These are phyloP conservation scores for Agapornis roseicollis DNA, from an alignment of 2,113 vertebrate genomes.

Conservation along the genomic window DNA sequence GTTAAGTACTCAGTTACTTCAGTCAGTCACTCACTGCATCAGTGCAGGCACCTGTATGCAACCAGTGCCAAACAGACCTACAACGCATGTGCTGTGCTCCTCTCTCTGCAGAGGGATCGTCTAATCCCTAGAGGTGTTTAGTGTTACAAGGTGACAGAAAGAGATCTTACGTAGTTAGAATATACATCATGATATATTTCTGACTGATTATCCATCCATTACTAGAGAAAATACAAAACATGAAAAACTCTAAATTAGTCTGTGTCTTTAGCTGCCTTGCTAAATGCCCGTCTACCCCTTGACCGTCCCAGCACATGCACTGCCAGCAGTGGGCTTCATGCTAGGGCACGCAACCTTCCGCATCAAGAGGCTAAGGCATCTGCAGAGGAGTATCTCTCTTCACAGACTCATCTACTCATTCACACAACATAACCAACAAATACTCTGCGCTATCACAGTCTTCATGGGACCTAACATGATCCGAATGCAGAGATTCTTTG, in stretches of 20 bases:
- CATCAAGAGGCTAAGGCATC: slow-evolving; percentile 71
- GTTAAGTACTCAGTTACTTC: neutral
- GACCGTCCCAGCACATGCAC: slow-evolving; percentile 66
- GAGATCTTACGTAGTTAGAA: slow-evolving; percentile 18
- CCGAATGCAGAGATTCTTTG: slow-evolving; percentile 9
- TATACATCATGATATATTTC: neutral
- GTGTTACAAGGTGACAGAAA: slow-evolving; percentile 52
- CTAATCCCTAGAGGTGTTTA: neutral
- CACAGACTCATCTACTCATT: slow-evolving; percentile 49
- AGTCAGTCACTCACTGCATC: neutral
- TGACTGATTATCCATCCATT: slow-evolving; percentile 50
- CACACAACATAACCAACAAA: neutral
- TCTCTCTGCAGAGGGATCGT: neutral
- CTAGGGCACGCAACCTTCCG: slow-evolving; percentile 1
- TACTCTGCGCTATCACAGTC: slow-evolving; percentile 40
- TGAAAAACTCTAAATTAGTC: slow-evolving; percentile 54
- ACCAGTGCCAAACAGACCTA: neutral
- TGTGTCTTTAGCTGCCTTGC: slow-evolving; percentile 76
- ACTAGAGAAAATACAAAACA: slow-evolving; percentile 43
- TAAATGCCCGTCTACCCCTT: slow-evolving; percentile 70
- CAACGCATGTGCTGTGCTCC: neutral
- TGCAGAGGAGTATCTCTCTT: slow-evolving; percentile 40
- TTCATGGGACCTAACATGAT: slow-evolving; percentile 59
- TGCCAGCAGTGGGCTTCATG: slow-evolving; percentile 74
- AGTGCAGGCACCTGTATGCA: neutral